These are phyloP conservation scores for Perccottus glenii DNA, from an alignment of 2,113 vertebrate genomes.

Conservation along the genomic window DNA sequence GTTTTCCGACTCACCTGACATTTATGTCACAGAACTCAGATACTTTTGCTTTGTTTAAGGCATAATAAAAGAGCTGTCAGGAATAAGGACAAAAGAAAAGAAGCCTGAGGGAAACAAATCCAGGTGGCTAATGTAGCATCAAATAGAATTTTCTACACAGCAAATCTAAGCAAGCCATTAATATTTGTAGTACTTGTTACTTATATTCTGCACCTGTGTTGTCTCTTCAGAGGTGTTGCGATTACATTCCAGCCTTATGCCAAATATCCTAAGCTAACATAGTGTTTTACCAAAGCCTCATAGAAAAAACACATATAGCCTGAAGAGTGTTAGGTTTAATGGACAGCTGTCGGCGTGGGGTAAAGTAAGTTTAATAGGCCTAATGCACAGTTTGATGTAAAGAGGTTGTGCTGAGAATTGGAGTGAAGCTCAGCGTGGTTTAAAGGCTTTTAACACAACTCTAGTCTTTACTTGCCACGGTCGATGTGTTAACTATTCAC, in stretches of 20 bases:
- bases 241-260: neutral
- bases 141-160: slow-evolving; percentile 36
- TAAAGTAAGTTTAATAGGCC: neutral
- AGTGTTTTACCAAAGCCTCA: no score
- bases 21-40: no score
- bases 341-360: no score
- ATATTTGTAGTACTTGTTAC: slow-evolving; percentile 7
- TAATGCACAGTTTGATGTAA: neutral
- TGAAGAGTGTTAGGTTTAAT: neutral
- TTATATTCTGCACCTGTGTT: slow-evolving; percentile 11
- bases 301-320: neutral
- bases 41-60: neutral
- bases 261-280: no score
- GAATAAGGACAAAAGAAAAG: slow-evolving; percentile 21
- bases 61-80: slow-evolving; percentile 20
- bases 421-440: neutral
- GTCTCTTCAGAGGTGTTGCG: slow-evolving; percentile 19
- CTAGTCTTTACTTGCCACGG: slow-evolving; percentile 5
- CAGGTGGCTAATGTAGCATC: slow-evolving; percentile 40
- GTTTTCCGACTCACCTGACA: no score
- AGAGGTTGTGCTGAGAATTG: slow-evolving; percentile 10
- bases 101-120: slow-evolving; percentile 23
- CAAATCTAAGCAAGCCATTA: slow-evolving; percentile 29
- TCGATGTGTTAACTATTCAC: slow-evolving; percentile 29
- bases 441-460: slow-evolving; percentile 19